Percentiles rank a stretch among this genome's conserved stretches.
phyloP scores from a whole-genome alignment of 2,888 invertebrate species.

The Agriotes lineatus region DNA sequence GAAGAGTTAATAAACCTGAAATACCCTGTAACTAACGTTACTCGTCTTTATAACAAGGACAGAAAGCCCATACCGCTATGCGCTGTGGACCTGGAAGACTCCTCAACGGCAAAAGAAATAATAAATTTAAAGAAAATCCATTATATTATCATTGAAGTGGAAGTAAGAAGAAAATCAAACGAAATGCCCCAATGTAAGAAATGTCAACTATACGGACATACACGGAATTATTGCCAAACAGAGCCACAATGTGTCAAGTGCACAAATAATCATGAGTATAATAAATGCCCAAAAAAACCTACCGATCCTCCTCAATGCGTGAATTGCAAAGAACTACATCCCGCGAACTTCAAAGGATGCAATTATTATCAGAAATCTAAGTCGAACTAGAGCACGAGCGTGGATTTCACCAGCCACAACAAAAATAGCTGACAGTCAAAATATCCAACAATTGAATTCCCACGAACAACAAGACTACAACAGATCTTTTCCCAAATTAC shows the following conservation, averaged over 20 bases:
- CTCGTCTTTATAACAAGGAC: conserved; percentile 3
- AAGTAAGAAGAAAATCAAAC: neutral
- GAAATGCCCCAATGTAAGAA: neutral
- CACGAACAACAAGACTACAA: neutral
- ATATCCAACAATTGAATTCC: neutral
- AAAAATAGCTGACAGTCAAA: neutral
- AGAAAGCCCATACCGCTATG: neutral
- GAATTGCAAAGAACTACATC: neutral
- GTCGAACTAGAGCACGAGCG: neutral
- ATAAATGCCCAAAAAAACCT: neutral
- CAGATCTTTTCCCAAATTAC: no score
- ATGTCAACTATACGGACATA: neutral
- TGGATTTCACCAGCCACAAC: neutral
- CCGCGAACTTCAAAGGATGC: no score
- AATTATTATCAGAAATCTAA: no score
- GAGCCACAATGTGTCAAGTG: neutral
- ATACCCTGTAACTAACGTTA: neutral
- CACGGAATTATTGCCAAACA: neutral
- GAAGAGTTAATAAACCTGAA: neutral
- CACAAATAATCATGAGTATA: neutral
- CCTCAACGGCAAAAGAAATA: neutral
- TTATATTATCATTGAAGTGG: neutral
- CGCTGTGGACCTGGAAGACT: neutral
- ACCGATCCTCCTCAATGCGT: neutral
- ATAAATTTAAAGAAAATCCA: neutral